Evolutionary conservation across 2,113 vertebrate genomes (phyloP).

Genomic region (Apaloderma vittatum): DNA sequence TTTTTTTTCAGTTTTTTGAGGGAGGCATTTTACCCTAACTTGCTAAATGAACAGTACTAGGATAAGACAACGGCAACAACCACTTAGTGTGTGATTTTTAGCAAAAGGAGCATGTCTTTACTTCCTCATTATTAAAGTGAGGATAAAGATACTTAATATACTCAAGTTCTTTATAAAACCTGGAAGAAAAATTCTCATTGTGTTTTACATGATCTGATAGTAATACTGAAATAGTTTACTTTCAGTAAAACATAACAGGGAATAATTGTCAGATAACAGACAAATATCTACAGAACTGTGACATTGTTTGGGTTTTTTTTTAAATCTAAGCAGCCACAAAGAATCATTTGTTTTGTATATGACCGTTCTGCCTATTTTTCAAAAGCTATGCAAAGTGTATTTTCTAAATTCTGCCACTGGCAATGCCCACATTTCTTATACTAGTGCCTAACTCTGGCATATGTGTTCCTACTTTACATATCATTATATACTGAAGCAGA

Average conservation of each 20-base stretch:
- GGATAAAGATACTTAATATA: neutral
- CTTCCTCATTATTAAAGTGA: neutral
- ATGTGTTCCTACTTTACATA: neutral
- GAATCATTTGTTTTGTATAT: neutral
- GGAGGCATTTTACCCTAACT: neutral
- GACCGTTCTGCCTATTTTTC: neutral
- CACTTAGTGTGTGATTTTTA: neutral
- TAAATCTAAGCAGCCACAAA: neutral
- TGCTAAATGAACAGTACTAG: neutral
- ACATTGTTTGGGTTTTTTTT: neutral
- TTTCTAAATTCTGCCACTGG: neutral
- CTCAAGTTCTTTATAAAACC: neutral
- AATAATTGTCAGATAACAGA: neutral
- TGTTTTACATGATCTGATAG: neutral
- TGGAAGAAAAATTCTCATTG: neutral
- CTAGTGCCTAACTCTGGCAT: neutral
- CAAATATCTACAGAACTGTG: neutral
- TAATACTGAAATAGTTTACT: neutral
- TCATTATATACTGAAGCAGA: neutral
- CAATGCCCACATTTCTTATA: neutral
- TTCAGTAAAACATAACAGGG: neutral
- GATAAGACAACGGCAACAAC: neutral
- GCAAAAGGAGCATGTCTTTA: neutral
- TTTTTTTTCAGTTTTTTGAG: neutral
- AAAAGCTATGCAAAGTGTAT: neutral